Evolutionary conservation across 2,888 invertebrate genomes (phyloP), one percentile per base, ranked within the genome.

Genomic region (Sinelater perroti): DNA sequence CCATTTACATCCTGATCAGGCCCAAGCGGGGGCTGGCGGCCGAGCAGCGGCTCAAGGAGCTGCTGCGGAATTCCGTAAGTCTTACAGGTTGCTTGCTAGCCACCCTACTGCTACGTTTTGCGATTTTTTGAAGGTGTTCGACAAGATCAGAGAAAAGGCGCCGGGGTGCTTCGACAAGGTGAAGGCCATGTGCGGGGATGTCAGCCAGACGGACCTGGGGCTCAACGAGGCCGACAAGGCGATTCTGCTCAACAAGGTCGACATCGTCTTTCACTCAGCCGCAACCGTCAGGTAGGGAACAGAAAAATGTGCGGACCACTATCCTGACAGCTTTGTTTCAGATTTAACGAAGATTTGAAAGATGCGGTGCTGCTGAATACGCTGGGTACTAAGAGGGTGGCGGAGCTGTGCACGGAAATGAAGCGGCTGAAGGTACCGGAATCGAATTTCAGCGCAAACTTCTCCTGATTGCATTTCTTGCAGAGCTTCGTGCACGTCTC

Each of bases 261-360:
- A 93, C 26, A 84, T 93, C 8, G 91, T 97, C 49, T 95, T 97
- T 78, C 97, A 98, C 77, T 93, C 95, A 14, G 98, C 97, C 0
- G 97, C 97, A 0, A 97, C 97, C 0, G 94, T 98, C 11, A 87
- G 90, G 68, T 78, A 69, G 69, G 69, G 44, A 24, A n/a, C n/a
- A n/a, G n/a, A n/a, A 24, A n/a, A n/a, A n/a, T n/a, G n/a, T n/a
- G n/a, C n/a, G n/a, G n/a, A n/a, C 5, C 24, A 24, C 24, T 24
- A 6, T 24, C 7, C 7, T 24, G 7, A 24, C 8, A 46, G 7
- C 7, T 7, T 13, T 26, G 26, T 69, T 70, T 10, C 50, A 77
- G 78, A 70, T 98, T 98, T 75, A 92, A 96, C 68, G 97, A 98
- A 73, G 89, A 91, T 0, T 83, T 98, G 17, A 90, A 90, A 76